Evolutionary conservation across 2,797 vertebrate species (phyloP).

Genomic region (Lithobates sylvaticus): DNA sequence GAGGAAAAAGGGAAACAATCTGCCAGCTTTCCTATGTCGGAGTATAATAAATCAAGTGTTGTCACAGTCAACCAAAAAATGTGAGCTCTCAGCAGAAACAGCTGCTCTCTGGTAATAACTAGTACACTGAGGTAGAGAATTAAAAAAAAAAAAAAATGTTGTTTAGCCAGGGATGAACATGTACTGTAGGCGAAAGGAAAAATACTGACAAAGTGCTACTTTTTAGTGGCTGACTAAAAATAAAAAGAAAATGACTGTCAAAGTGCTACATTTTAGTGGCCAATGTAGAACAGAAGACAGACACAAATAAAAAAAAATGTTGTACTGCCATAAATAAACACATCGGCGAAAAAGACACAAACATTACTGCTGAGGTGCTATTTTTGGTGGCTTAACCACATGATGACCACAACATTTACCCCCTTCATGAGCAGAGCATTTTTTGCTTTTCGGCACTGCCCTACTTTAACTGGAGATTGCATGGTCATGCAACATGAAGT

Average conservation of each 20-base stretch:
- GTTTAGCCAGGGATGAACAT: background rate
- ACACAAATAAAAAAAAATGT: no score
- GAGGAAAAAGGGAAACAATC: conserved; percentile 62
- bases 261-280: no score
- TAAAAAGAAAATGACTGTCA: background rate
- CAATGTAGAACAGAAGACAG: no score
- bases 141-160: background rate
- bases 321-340: no score
- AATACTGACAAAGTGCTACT: conserved; percentile 18
- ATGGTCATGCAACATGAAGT: no score
- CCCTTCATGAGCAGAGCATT: no score
- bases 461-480: no score
- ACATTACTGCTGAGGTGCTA: no score
- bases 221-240: background rate
- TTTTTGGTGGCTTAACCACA: no score
- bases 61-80: conserved; percentile 58
- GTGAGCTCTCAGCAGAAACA: conserved; percentile 59
- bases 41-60: conserved; percentile 60
- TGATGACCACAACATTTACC: no score
- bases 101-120: conserved; percentile 55
- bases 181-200: conserved; percentile 5
- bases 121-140: conserved; percentile 24
- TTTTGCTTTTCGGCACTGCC: no score
- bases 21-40: conserved; percentile 51
- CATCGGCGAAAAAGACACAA: no score